Conservation (phyloP, 2,797 vertebrate species). For the Perodicticus potto region DNA sequence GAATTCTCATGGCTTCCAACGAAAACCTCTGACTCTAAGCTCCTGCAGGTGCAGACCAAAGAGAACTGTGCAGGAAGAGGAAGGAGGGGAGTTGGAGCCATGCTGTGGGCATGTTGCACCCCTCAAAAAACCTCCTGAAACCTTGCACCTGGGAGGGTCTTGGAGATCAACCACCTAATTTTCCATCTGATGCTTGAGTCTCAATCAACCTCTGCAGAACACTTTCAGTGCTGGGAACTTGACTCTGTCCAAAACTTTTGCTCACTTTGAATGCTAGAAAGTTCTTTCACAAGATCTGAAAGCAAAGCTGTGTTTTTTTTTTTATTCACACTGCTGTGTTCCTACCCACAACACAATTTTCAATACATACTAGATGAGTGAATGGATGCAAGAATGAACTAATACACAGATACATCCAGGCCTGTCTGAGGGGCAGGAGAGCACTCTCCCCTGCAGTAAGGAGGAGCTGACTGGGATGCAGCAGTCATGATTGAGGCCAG, state of each 20-base stretch:
- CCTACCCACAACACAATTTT: background rate
- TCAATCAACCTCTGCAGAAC: background rate
- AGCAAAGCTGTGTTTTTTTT: background rate
- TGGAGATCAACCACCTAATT: background rate
- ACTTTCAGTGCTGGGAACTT: background rate
- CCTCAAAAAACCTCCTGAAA: background rate
- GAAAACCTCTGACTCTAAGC: background rate
- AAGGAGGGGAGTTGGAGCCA: background rate
- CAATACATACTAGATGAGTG: background rate
- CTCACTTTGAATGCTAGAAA: background rate
- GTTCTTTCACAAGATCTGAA: background rate
- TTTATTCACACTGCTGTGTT: background rate
- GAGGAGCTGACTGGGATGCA: background rate
- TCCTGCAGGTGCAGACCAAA: background rate
- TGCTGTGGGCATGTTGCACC: background rate
- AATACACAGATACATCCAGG: background rate
- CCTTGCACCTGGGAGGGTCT: background rate
- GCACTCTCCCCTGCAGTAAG: background rate
- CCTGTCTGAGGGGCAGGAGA: background rate
- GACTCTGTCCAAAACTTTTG: background rate
- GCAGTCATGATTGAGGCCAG: no score
- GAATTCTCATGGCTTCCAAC: background rate
- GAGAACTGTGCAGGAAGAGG: no score
- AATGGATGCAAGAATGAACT: background rate
- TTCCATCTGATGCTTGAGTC: background rate